phyloP scores from a whole-genome alignment of 1,140 invertebrate genomes.

The Brachionus manjavacas region DNA sequence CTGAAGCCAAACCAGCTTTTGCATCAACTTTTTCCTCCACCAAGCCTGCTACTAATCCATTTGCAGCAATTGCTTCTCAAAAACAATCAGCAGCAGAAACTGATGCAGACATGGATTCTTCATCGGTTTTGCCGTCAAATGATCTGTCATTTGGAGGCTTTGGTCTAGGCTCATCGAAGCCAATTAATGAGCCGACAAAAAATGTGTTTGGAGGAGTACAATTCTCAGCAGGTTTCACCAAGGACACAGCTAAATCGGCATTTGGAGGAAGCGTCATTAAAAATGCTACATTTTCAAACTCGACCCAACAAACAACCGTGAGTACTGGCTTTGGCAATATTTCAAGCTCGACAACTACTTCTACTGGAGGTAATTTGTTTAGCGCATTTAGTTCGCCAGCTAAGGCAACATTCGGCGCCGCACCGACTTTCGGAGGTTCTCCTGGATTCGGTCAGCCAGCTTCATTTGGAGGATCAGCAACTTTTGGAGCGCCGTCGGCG shows the following conservation, averaged over 20 bases:
- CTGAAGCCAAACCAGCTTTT: neutral
- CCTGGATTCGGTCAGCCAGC: neutral
- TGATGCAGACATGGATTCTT: constrained; percentile 28
- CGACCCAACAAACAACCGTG: neutral
- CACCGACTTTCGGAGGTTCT: neutral
- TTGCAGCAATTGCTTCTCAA: neutral
- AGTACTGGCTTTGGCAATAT: neutral
- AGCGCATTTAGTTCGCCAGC: neutral
- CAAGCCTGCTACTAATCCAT: neutral
- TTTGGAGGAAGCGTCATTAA: neutral
- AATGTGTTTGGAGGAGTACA: neutral
- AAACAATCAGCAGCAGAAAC: neutral
- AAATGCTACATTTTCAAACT: constrained; percentile 5
- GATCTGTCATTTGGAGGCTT: neutral
- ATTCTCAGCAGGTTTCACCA: neutral
- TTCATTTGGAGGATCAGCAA: neutral
- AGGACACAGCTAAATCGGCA: neutral
- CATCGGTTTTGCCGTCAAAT: neutral
- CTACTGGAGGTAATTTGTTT: neutral
- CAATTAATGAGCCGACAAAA: neutral
- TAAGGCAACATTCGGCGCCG: neutral
- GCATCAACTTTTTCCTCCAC: neutral
- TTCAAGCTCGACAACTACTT: neutral
- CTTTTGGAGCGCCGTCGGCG: neutral
- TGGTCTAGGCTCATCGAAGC: neutral